Conservation (phyloP, 2,888 invertebrate species). For the Odontocerum albicorne region DNA sequence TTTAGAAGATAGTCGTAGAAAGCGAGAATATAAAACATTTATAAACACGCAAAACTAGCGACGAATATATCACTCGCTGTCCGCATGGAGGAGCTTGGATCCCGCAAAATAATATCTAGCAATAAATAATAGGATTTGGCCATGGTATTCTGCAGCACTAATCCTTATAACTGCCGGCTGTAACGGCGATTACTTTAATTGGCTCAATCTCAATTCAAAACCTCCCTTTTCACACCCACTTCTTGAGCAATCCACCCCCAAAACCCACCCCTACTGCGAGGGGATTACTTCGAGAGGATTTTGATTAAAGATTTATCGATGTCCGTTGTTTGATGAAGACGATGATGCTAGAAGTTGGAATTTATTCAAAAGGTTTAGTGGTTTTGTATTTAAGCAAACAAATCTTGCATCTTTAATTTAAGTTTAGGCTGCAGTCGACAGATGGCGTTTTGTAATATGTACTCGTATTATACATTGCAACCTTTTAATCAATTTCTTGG, state of each 20-base stretch:
- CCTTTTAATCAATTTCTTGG: too few relatives aligned
- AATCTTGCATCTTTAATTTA: too few relatives aligned
- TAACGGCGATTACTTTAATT: constrained; percentile 72
- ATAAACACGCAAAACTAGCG: constrained; percentile 21
- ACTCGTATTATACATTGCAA: too few relatives aligned
- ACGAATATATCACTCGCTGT: constrained; percentile 27
- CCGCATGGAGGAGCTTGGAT: constrained; percentile 17
- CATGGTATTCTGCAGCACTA: constrained; percentile 58
- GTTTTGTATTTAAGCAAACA: too few relatives aligned
- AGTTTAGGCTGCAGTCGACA: too few relatives aligned
- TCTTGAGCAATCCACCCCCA: constrained; percentile 54
- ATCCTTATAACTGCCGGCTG: constrained; percentile 71
- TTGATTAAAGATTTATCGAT: constrained; percentile 30
- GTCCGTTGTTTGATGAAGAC: constrained; percentile 26
- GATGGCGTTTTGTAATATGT: too few relatives aligned
- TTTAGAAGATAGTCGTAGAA: background rate
- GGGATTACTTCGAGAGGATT: constrained; percentile 30
- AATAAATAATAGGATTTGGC: constrained; percentile 63
- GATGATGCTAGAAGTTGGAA: constrained; percentile 14
- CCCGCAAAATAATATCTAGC: constrained; percentile 58
- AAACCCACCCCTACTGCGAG: constrained; percentile 28
- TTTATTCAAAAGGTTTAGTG: too few relatives aligned
- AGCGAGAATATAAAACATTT: constrained; percentile 20
- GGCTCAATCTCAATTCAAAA: constrained; percentile 67
- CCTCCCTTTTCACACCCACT: constrained; percentile 43